phyloP scores from a whole-genome alignment of 2,797 vertebrate genomes.

The Coregonus suidteri region DNA sequence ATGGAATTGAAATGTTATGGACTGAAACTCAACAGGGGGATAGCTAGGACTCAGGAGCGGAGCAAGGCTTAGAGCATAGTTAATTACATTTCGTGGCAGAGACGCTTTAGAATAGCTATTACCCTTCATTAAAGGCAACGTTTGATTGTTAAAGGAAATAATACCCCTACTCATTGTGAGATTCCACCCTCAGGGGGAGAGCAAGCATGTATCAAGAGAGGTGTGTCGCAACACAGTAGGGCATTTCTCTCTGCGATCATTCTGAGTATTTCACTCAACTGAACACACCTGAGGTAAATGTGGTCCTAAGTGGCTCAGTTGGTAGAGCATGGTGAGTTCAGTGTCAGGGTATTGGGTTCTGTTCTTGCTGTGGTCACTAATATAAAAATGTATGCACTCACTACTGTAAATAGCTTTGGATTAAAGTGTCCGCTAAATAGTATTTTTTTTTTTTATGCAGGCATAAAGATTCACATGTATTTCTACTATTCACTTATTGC shows the following conservation, averaged over 20 bases:
- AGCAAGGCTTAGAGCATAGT: background rate
- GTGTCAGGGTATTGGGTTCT: background rate
- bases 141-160: conserved; percentile 13
- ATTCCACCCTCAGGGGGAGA: background rate
- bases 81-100: conserved; percentile 5
- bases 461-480: background rate
- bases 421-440: background rate
- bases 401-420: background rate
- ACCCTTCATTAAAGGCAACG: conserved; percentile 5
- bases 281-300: background rate
- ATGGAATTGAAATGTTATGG: conserved; percentile 27
- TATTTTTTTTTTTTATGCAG: background rate
- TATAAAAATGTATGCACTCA: background rate
- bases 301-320: background rate
- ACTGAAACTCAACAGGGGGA: conserved; percentile 9
- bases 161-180: background rate
- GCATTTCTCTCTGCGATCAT: background rate
- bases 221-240: background rate
- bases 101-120: background rate
- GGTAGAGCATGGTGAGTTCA: background rate
- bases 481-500: background rate
- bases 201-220: background rate
- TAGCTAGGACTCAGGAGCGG: background rate
- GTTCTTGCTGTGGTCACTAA: background rate
- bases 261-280: background rate